Conservation (phyloP, 2,888 invertebrate species). For the Amphipoea lucens region DNA sequence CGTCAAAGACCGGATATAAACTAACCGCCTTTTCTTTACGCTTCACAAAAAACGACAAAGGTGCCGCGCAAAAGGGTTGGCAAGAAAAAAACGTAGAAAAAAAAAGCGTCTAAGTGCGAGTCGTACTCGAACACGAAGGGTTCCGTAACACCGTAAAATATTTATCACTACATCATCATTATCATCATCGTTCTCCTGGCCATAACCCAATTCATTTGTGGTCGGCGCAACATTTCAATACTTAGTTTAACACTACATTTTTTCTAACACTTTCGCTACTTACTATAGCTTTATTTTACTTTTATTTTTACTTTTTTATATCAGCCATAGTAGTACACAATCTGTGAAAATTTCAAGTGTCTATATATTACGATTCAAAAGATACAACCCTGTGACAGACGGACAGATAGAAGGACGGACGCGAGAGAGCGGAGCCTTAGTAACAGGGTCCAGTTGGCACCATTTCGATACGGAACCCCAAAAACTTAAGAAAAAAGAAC, state of each 20-base stretch:
- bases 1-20: conserved; percentile 90
- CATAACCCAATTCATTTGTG: neutral
- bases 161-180: neutral
- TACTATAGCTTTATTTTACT: too few species aligned
- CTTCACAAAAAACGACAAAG: conserved; percentile 83
- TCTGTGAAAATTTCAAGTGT: neutral
- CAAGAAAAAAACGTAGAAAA: conserved; percentile 74
- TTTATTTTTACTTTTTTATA: neutral
- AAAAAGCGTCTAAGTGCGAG: conserved; percentile 60
- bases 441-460: neutral
- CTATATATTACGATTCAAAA: neutral
- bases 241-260: too few species aligned
- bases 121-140: neutral
- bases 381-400: neutral
- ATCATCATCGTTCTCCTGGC: neutral
- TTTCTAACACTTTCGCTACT: too few species aligned
- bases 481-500: conserved; percentile 65
- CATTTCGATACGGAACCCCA: neutral
- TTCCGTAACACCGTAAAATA: neutral
- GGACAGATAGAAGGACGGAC: neutral
- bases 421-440: neutral
- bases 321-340: neutral
- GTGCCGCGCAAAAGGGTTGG: conserved; percentile 84
- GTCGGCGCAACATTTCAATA: neutral
- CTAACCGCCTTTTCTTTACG: conserved; percentile 90